A percentile compares a stretch with the other conserved stretches of the same genome.
phyloP scores from a whole-genome alignment of 1,140 invertebrate species.

The Asbolus verrucosus region DNA sequence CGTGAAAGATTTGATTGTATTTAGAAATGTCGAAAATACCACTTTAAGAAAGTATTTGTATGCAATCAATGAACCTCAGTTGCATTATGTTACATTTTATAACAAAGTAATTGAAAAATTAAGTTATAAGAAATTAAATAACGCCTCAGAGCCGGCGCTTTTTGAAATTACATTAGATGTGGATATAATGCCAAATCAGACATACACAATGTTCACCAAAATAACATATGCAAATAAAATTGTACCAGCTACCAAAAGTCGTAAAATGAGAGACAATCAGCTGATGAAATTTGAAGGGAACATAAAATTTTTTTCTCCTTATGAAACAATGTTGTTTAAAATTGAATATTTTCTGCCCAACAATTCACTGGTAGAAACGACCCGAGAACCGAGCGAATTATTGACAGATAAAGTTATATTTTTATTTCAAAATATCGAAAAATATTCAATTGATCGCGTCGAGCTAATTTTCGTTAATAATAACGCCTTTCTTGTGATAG shows the following conservation, averaged over 20 bases:
- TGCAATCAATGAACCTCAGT: not conserved
- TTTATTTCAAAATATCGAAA: too few relatives aligned
- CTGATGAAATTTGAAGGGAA: conserved; percentile 40
- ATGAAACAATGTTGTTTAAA: conserved; percentile 26
- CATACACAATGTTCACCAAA: not conserved
- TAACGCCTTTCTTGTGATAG: not conserved
- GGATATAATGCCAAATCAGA: not conserved
- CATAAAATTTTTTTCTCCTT: conserved; percentile 43
- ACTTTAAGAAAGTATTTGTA: not conserved
- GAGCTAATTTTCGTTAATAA: conserved; percentile 2
- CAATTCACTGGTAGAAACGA: not conserved
- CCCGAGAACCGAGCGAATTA: too few relatives aligned
- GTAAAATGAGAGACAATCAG: conserved; percentile 8
- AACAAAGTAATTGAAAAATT: not conserved
- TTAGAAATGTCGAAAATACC: not conserved
- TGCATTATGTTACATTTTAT: not conserved
- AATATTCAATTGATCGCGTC: not conserved
- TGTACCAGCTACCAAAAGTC: not conserved
- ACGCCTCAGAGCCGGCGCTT: not conserved
- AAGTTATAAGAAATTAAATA: too few relatives aligned
- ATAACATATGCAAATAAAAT: not conserved
- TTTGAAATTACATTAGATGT: not conserved
- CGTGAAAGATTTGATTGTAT: not conserved
- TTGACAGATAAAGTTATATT: too few relatives aligned
- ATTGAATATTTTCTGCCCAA: not conserved